Evolutionary conservation across 2,113 vertebrate species (phyloP), one percentile per base, ranked within the genome.

Genomic region (Oncorhynchus gorbuscha): DNA sequence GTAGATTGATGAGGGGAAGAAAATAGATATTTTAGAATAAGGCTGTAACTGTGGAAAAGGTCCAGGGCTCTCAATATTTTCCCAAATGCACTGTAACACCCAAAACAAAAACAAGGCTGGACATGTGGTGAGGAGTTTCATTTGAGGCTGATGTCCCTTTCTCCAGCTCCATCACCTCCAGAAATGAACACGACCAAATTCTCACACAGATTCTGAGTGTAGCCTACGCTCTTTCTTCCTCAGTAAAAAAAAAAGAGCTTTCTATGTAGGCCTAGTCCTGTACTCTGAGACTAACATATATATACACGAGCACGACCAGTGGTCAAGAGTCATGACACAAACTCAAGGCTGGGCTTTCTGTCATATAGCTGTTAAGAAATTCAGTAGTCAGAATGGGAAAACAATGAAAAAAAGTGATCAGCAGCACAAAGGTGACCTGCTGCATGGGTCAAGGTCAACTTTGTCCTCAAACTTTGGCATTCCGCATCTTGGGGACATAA

Each of bases 261-360:
- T 20, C 3, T 20, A 58, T 58, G 55, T 45, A 45, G 55, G 18
- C 3, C 14, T 58, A 20, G 5, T 58, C 55, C 55, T 18, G 18
- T 58, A 20, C 14, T 58, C 55, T 58, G 5, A 20, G 6, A 62
- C 59, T 22, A 55, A 55, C 12, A 55, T 18, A 1, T 55, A 55
- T 24, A 8, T n/a, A n/a, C 7, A n/a, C 2, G 0, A n/a, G n/a
- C 3, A 62, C 2, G 18, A 5, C 0, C 16, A 4, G 16, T 14
- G 3, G 49, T 55, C 51, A 55, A 45, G 39, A 45, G 20, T 62
- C 76, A 73, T 48, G 48, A 59, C 61, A 65, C 62, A 80, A 78
- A 71, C 61, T 61, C 64, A 65, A 72, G 48, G 24, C 55, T 45
- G 39, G 39, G 2, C 49, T 69, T 30, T 28, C 20, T 69, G 26